phyloP scores from a whole-genome alignment of 2,113 vertebrate species.

The Colistium nudipinnis region DNA sequence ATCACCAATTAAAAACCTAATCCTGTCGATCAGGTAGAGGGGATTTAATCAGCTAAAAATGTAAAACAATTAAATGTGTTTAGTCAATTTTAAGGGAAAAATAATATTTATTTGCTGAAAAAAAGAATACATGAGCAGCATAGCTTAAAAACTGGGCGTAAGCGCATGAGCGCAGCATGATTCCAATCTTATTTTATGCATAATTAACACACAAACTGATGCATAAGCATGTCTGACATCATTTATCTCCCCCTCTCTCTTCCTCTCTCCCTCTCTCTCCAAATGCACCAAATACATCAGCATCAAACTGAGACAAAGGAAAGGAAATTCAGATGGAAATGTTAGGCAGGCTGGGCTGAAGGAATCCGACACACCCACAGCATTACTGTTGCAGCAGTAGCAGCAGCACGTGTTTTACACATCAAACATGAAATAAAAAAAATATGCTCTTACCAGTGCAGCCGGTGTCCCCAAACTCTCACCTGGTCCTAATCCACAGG shows the following conservation, averaged over 20 bases:
- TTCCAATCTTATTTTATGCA: neutral
- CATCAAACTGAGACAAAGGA: slow-evolving; percentile 17
- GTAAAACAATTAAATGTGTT: too few relatives aligned
- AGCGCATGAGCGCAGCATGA: neutral
- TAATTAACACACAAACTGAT: slow-evolving; percentile 21
- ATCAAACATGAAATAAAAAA: neutral
- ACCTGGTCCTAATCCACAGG: slow-evolving; percentile 58
- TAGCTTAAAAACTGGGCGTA: too few relatives aligned
- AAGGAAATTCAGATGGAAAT: neutral
- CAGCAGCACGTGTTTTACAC: slow-evolving; percentile 2
- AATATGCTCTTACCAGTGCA: too few relatives aligned
- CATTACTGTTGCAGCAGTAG: neutral
- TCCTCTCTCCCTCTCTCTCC: neutral
- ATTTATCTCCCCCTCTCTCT: neutral
- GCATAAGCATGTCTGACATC: neutral
- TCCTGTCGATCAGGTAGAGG: too few relatives aligned
- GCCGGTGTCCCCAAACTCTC: too few relatives aligned
- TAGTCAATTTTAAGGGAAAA: too few relatives aligned
- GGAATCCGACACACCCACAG: slow-evolving; percentile 44
- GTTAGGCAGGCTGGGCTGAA: slow-evolving; percentile 4
- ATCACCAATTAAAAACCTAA: too few relatives aligned
- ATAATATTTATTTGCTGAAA: too few relatives aligned
- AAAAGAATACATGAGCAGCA: too few relatives aligned
- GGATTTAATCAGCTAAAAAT: too few relatives aligned
- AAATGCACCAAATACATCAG: slow-evolving; percentile 25